Evolutionary conservation across 2,797 vertebrate species (phyloP), one percentile per base, ranked within the genome.

Genomic region (Erpetoichthys calabaricus): DNA sequence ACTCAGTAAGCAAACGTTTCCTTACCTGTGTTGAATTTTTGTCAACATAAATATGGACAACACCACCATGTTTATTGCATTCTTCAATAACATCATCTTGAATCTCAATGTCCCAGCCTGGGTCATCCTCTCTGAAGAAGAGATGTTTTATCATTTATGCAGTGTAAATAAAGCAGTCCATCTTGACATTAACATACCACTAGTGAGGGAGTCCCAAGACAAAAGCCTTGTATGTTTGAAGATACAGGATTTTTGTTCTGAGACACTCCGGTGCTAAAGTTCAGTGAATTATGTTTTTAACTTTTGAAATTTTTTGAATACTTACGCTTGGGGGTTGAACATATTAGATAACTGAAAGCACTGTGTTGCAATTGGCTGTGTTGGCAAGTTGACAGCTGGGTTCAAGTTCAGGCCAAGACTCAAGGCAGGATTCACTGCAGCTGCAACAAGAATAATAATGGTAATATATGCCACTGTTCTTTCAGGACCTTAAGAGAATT

Each of bases 271-370:
- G 25, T 25, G 25, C 25, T 25, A 25, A 25, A 25, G 25, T 25
- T 25, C 25, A 25, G 25, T 25, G 25, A 25, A 25, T 25, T 25
- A 25, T 2, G 2, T 25, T 25, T 25, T 25, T 25, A 25, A 25
- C 25, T 25, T 25, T 25, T 25, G 25, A 25, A 25, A 25, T 25
- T 25, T 25, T 25, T 25, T 25, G 25, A 25, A 25, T 25, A 75
- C 92, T 94, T 82, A 99, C 96, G 88, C 80, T 67, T 99, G 94
- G 72, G 94, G 89, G 65, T 91, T 91, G 80, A 98, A 98, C 94
- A 98, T 97, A 70, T 97, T 97, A 70, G 92, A 92, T 43, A 98
- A 87, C 68, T 98, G 94, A 78, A 98, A 96, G 76, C 94, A 98
- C 69, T 97, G 92, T 9, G 94, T 97, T 62, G 91, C 89, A 60